A percentile compares a stretch with the other conserved stretches of the same genome.
These are phyloP conservation scores for Apis cerana DNA, from an alignment of 1,140 invertebrate genomes.

Conservation along the genomic window DNA sequence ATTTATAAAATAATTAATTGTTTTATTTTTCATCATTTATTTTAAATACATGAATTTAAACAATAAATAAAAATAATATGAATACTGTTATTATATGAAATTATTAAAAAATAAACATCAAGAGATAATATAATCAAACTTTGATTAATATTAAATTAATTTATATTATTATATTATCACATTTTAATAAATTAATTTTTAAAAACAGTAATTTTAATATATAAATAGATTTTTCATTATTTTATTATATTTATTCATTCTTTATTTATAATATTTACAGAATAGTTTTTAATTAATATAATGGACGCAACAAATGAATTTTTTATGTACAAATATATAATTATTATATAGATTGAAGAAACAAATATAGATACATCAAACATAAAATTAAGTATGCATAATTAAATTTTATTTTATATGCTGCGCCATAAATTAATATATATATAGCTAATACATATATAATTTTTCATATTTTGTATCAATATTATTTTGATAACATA, in stretches of 20 bases:
- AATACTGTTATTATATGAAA: not conserved
- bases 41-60: not conserved
- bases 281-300: conserved; percentile 67
- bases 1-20: not conserved
- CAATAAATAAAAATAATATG: not conserved
- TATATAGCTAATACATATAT: conserved; percentile 44
- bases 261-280: conserved; percentile 75
- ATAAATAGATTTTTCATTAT: not conserved
- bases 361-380: conserved; percentile 59
- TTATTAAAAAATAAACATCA: not conserved
- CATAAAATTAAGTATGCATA: conserved; percentile 41
- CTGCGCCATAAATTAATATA: conserved; percentile 35
- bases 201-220: too few species aligned
- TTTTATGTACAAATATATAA: conserved; percentile 73
- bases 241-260: conserved; percentile 71
- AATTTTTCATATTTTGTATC: conserved; percentile 33
- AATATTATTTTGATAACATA: conserved; percentile 39
- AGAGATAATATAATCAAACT: not conserved
- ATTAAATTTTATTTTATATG: conserved; percentile 46
- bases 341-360: conserved; percentile 59
- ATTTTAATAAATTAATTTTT: not conserved
- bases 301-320: conserved; percentile 68
- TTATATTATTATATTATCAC: not conserved
- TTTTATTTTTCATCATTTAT: not conserved
- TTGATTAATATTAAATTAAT: not conserved